A percentile compares a stretch with the other conserved stretches of the same genome.
Evolutionary conservation across 2,888 invertebrate species (phyloP).

Genomic region (Atherix ibis): DNA sequence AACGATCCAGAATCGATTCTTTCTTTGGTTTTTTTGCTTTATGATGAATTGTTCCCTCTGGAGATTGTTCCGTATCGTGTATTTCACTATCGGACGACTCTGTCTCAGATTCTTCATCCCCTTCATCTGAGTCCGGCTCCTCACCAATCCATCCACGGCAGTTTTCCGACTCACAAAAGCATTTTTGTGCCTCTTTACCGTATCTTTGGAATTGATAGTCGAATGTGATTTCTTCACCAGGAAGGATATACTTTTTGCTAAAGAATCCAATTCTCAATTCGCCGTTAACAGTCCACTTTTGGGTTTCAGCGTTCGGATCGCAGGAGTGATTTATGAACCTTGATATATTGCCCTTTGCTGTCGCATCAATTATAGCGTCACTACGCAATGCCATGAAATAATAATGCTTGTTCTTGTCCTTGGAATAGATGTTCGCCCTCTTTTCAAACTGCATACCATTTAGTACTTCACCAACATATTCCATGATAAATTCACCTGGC

Average conservation of each 20-base stretch:
- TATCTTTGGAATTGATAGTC: slow-evolving; percentile 97
- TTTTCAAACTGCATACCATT: slow-evolving; percentile 79
- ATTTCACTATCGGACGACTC: slow-evolving; percentile 24
- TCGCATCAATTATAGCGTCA: slow-evolving; percentile 92
- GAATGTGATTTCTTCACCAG: slow-evolving; percentile 94
- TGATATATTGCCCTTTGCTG: slow-evolving; percentile 86
- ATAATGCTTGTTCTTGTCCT: slow-evolving; percentile 80
- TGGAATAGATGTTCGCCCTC: slow-evolving; percentile 75
- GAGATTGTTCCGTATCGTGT: slow-evolving; percentile 3
- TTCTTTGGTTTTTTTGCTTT: slow-evolving; percentile 6
- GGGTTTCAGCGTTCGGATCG: slow-evolving; percentile 96
- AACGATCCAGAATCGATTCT: background rate
- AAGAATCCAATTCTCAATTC: slow-evolving; percentile 95
- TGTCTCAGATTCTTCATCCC: slow-evolving; percentile 37
- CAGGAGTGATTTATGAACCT: slow-evolving; percentile 98
- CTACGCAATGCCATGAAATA: slow-evolving; percentile 95
- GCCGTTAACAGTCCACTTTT: slow-evolving; percentile 92
- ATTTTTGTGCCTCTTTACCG: slow-evolving; percentile 91
- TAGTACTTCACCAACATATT: slow-evolving; percentile 96
- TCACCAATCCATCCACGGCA: slow-evolving; percentile 95
- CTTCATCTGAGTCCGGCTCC: slow-evolving; percentile 56
- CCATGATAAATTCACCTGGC: slow-evolving; percentile 82
- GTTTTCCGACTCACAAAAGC: slow-evolving; percentile 76
- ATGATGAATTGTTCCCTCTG: slow-evolving; percentile 8
- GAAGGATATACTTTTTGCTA: slow-evolving; percentile 61